Base-by-base conservation (phyloP, 2,888 invertebrate genomes). In the Eupithecia subfuscata region DNA sequence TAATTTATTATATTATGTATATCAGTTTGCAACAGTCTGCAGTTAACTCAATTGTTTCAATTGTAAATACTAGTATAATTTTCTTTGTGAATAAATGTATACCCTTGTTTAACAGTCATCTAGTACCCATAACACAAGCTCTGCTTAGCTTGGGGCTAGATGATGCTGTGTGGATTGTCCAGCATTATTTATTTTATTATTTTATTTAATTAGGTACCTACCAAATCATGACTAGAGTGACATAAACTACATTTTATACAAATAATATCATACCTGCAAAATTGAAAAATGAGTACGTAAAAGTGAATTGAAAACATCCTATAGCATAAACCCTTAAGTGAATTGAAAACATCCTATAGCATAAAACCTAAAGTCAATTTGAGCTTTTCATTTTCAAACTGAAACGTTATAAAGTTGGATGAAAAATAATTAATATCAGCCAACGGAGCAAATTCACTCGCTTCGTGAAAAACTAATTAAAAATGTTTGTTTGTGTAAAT, bases 371-470 rank as follows among this genome's bases (percentile, higher is more conserved):
- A 52, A 52, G 56, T 56, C 56, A 12, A 12, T 56, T 22, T 22
- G 12, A 56, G 56, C 60, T 60, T 60, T 60, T 67, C 9, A 12
- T 12, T 67, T 67, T 3, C 18, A 67, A 40, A 40, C 37, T 4
- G 37, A 67, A 18, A 65, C n/a, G 18, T n/a, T n/a, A 67, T 34
- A 67, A 67, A 40, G 40, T 67, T 18, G 65, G n/a, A 11, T 40
- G 65, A 40, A 67, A 67, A 67, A 67, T 40, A 67, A 67, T 40
- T 40, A 67, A 12, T 25, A 60, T 6, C 25, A 60, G 60, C 25
- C 2, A 25, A 25, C 60, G 14, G 60, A 25, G 60, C 22, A 25
- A 60, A 25, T 12, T 60, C 60, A 25, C 12, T 60, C 60, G 60
- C 60, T 60, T 60, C 12, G 12, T 25, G 60, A 60, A 25, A 14